Percentiles rank a stretch among this genome's conserved stretches.
phyloP scores from a whole-genome alignment of 92 coral and sea anemone genomes.

The Parazoanthus darwini region DNA sequence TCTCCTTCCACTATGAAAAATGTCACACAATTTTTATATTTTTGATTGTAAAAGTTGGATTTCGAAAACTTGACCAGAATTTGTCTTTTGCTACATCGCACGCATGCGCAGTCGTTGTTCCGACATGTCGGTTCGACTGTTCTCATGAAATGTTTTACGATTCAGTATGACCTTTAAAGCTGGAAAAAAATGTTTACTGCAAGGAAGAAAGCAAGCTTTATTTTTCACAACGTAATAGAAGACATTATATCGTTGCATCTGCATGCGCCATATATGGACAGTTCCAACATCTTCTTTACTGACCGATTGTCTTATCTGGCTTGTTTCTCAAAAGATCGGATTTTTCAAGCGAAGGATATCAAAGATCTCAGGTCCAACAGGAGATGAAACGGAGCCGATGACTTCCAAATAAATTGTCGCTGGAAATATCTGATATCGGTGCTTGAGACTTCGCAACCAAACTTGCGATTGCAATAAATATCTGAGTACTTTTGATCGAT shows the following conservation, averaged over 20 bases:
- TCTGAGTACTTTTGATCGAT: background rate
- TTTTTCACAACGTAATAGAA: background rate
- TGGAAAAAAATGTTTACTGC: background rate
- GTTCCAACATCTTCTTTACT: background rate
- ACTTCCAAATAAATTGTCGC: conserved; percentile 14
- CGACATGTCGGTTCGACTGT: background rate
- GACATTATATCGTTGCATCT: background rate
- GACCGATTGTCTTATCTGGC: conserved; percentile 26
- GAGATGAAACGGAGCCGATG: conserved; percentile 30
- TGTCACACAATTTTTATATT: no score
- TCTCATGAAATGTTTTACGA: background rate
- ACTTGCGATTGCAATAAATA: background rate
- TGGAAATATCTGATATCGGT: background rate
- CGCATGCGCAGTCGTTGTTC: no score
- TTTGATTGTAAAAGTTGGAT: no score
- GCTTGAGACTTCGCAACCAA: background rate
- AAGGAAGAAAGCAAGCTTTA: background rate
- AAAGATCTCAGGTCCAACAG: conserved; percentile 33
- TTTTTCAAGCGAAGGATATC: conserved; percentile 35
- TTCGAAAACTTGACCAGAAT: background rate
- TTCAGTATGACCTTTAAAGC: no score
- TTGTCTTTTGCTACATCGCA: no score
- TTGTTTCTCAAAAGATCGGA: conserved; percentile 32
- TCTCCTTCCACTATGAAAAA: no score
- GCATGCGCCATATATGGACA: background rate